These are phyloP conservation scores for Cladorhizidae sp. DNA, from an alignment of 37 sponge, comb jelly and placozoan genomes.

Conservation along the genomic window DNA sequence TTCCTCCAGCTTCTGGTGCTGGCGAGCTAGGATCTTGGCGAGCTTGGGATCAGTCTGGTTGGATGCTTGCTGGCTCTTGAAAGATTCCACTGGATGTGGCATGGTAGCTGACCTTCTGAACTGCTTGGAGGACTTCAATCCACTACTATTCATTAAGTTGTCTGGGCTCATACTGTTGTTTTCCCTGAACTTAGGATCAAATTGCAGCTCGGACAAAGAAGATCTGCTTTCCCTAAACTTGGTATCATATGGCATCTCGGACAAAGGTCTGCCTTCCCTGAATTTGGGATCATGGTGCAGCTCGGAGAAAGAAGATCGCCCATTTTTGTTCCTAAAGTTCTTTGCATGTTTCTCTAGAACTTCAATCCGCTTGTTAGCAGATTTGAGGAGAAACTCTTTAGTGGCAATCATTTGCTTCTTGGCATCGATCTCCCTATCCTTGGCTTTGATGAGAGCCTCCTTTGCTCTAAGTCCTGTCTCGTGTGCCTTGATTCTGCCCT, in stretches of 20 bases:
- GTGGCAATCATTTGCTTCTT: slow-evolving; percentile 19
- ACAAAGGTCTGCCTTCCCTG: neutral
- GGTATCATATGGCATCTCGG: no score
- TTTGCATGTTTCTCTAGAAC: slow-evolving; percentile 33
- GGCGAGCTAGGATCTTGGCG: slow-evolving; percentile 39
- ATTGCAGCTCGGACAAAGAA: no score
- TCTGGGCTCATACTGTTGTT: no score
- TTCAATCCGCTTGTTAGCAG: slow-evolving; percentile 27
- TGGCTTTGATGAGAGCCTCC: slow-evolving; percentile 47
- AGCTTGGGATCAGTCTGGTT: slow-evolving; percentile 32
- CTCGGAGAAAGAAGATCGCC: neutral
- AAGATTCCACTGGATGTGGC: slow-evolving; percentile 9
- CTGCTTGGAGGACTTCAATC: neutral
- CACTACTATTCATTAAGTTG: neutral
- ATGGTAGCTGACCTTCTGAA: neutral
- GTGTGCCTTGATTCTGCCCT: slow-evolving; percentile 25
- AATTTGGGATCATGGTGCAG: neutral
- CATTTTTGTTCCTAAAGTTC: neutral
- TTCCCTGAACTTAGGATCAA: no score
- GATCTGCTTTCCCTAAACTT: no score
- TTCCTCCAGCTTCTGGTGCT: slow-evolving; percentile 22
- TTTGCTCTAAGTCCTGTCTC: slow-evolving; percentile 37
- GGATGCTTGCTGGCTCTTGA: neutral
- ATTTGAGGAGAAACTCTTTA: slow-evolving; percentile 27
- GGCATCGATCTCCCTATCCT: slow-evolving; percentile 38